Evolutionary conservation across 64 coral and sea anemone genomes (phyloP), one percentile per base, ranked within the genome.

Genomic region (Montipora sp.): DNA sequence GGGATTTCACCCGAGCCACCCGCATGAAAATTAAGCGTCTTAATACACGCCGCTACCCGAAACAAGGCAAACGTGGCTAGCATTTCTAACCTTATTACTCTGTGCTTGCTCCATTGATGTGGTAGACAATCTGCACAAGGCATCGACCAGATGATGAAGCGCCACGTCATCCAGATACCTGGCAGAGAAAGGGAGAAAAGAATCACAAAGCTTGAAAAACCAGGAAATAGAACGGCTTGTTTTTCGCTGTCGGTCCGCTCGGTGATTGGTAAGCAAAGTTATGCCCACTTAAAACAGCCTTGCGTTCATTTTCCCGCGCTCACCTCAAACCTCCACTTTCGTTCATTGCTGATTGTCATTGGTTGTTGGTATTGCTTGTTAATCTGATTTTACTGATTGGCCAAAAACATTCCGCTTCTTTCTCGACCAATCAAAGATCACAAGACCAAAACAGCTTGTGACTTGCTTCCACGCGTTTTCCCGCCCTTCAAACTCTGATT

Each of bases 81-180:
- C 27, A 51, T 55, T 19, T 21, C 45, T 63, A 83, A 99, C 98
- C 92, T 96, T 99, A 48, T 90, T 99, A 18, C 83, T 92, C 36
- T 96, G 94, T 44, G 94, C 89, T 65, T 94, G 94, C 67, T 99
- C 94, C 89, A 96, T 95, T 8, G 97, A 93, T 48, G 92, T 93
- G 10, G 98, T 88, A 49, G 94, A 92, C 59, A 99, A 87, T 45
- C 94, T 89, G 80, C 98, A 99, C 36, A 99, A 68, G 18, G 98
- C 98, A 55, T 99, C 98, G 0, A 99, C 94, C 15, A 99, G 84
- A 74, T 99, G 98, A 51, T 99, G 98, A 8, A 99, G 58, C 4
- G 94, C 98, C 5, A 99, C 98, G 46, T 99, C 98, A 77, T 99
- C 98, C 16, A 99, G 83, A 74, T 96, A 99, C 74, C 98, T 99